Base-by-base conservation (phyloP, 1,140 invertebrate genomes). In the Dendrolimus kikuchii region DNA sequence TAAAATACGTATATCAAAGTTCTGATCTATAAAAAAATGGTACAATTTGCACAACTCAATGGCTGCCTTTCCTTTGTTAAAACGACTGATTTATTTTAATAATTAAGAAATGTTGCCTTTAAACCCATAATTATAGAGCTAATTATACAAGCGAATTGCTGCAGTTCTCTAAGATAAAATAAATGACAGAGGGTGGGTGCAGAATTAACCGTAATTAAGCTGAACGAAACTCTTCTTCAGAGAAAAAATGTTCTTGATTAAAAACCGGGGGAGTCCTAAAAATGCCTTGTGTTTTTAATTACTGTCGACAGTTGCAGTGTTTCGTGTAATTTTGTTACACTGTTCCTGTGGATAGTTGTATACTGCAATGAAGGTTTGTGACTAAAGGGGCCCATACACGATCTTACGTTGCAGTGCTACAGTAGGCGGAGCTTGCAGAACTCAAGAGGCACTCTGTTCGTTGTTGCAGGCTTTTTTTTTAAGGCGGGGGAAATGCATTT, bases 271-370 rank as follows among this genome's bases (percentile, higher is more conserved):
- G 64, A 68, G 60, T 60, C 66, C 66, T 63, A 74, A 78, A 74
- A 78, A 76, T 77, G 70, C 66, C 65, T 62, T 72, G 61, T 68
- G 62, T 77, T 82, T 74, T 78, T 78, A 79, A 81, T 81, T 78
- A 72, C 77, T 74, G 42, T 50, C 49, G 40, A 75, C 71, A 74
- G 57, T 74, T 74, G 53, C 57, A 58, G 52, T 56, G 60, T 65
- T 53, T 59, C 59, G 60, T 64, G 49, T 40, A 60, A 58, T 49
- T 23, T 23, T 23, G 23, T 23, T 23, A 23, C 3, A 23, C 23
- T 2, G 1, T 3, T 23, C 23, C 23, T 23, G 23, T 23, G 23
- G 3, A 23, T 23, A 23, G 23, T 23, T 23, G n/a, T n/a, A n/a
- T n/a, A n/a, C n/a, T n/a, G n/a, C n/a, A n/a, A n/a, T n/a, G n/a